Conservation (phyloP, 2,797 vertebrate species). For the Siniperca scherzeri region DNA sequence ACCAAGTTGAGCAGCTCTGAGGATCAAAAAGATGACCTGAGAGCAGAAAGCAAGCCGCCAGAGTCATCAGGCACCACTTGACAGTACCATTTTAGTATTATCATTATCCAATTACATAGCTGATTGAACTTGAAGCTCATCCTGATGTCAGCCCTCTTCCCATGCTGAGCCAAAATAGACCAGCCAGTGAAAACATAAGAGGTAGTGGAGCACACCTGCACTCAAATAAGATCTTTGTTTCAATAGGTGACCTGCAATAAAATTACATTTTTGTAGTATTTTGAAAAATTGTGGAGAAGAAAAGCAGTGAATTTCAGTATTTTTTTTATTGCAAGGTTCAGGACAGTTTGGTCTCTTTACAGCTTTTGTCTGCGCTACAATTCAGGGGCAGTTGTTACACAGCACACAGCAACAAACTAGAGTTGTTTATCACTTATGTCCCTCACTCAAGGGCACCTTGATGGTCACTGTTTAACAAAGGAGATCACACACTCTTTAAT, state of each 20-base stretch:
- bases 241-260: constrained; percentile 2
- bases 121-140: constrained; percentile 55
- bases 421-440: not conserved
- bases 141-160: constrained; percentile 22
- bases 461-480: not conserved
- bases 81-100: constrained; percentile 51
- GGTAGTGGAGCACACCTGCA: not conserved
- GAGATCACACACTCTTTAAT: not conserved
- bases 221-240: constrained; percentile 3
- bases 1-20: constrained; percentile 13
- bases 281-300: constrained; percentile 7
- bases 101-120: constrained; percentile 62
- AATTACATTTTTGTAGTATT: constrained; percentile 4
- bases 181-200: constrained; percentile 7
- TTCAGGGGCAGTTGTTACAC: not conserved
- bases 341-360: not conserved
- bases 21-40: constrained; percentile 30
- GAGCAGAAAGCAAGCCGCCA: constrained; percentile 8
- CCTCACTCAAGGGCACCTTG: constrained; percentile 6
- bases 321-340: not conserved
- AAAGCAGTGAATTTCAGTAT: not conserved
- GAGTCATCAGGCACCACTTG: constrained; percentile 35
- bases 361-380: not conserved
- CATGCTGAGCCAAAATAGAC: constrained; percentile 12
- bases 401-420: not conserved